phyloP scores from a whole-genome alignment of 2,797 vertebrate genomes.

The Hephaestus fuliginosus region DNA sequence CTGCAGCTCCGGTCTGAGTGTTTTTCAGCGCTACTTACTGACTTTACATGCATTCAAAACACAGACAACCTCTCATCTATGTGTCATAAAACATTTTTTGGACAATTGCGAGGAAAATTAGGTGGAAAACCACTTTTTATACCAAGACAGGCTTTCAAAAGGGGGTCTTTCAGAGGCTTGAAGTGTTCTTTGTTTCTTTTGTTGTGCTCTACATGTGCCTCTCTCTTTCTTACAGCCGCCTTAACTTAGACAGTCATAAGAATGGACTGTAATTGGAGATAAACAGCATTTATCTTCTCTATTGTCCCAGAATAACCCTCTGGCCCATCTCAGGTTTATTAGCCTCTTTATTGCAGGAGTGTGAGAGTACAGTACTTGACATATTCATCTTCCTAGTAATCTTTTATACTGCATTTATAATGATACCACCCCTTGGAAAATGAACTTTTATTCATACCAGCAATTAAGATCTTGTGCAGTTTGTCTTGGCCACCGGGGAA shows the following conservation, averaged over 20 bases:
- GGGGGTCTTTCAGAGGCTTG: neutral
- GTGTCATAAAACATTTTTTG: conserved; percentile 47
- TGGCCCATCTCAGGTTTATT: conserved; percentile 78
- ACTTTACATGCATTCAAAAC: conserved; percentile 30
- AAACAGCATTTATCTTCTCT: conserved; percentile 82
- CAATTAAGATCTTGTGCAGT: conserved; percentile 87
- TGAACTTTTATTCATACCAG: conserved; percentile 88
- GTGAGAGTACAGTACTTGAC: conserved; percentile 77
- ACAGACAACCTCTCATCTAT: conserved; percentile 53
- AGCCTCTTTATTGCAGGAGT: conserved; percentile 77
- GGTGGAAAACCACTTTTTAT: conserved; percentile 42
- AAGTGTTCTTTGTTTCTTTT: conserved; percentile 58
- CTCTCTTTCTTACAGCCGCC: conserved; percentile 42
- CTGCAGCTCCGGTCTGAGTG: conserved; percentile 58
- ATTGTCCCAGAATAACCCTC: conserved; percentile 76
- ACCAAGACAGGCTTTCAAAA: conserved; percentile 35
- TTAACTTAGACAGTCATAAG: conserved; percentile 65
- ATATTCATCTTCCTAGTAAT: conserved; percentile 80
- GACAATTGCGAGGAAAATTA: conserved; percentile 42
- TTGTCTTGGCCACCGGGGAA: conserved; percentile 86
- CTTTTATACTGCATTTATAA: conserved; percentile 80
- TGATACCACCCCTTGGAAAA: conserved; percentile 80
- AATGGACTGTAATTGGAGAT: conserved; percentile 72
- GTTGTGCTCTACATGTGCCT: conserved; percentile 40
- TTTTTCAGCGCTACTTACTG: conserved; percentile 46